Evolutionary conservation across 2,113 vertebrate genomes (phyloP).

Genomic region (Nesogale talazaci): DNA sequence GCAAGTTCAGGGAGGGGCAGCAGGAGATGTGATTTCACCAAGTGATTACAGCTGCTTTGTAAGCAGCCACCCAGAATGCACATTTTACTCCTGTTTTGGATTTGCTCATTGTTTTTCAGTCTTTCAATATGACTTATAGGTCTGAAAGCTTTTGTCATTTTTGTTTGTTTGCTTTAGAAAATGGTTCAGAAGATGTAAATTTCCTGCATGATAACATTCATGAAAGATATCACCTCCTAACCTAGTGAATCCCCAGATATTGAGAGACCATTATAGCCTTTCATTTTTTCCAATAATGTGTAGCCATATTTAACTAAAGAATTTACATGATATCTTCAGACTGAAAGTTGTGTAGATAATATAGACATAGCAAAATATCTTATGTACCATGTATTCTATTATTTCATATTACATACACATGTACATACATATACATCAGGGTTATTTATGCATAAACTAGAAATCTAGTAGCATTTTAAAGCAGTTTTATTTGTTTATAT

Average conservation of each 20-base stretch:
- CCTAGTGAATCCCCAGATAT: not conserved
- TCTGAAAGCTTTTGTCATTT: not conserved
- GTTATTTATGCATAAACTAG: too few relatives aligned
- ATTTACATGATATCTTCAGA: not conserved
- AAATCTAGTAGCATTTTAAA: too few relatives aligned
- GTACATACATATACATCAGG: too few relatives aligned
- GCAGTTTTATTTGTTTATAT: too few relatives aligned
- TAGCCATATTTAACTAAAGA: not conserved
- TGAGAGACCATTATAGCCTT: not conserved
- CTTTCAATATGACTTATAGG: conserved; percentile 25
- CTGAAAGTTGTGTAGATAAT: not conserved
- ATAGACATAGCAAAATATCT: not conserved
- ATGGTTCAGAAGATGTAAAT: not conserved
- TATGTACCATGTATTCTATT: not conserved
- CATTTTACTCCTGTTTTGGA: conserved; percentile 35
- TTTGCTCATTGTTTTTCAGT: not conserved
- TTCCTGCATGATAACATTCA: not conserved
- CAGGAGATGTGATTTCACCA: conserved; percentile 2
- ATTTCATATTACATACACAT: too few relatives aligned
- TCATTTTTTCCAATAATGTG: not conserved
- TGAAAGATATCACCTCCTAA: not conserved
- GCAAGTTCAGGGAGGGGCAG: conserved; percentile 36
- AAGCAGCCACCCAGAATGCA: not conserved
- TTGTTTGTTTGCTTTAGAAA: not conserved
- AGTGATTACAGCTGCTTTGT: conserved; percentile 34